phyloP scores from a whole-genome alignment of 2,797 vertebrate species.

The Novumbra hubbsi region DNA sequence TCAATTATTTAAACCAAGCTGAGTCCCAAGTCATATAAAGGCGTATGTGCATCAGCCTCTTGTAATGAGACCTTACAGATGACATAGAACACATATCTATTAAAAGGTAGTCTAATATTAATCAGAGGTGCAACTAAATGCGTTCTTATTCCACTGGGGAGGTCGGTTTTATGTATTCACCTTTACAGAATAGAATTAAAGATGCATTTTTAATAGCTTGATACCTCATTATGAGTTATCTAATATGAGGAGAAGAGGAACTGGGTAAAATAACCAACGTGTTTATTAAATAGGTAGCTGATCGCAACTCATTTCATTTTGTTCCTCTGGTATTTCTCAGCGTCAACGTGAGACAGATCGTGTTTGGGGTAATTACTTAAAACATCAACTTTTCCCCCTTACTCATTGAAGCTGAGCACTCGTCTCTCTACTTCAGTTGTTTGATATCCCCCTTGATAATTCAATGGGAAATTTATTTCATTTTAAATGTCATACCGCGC shows the following conservation, averaged over 20 bases:
- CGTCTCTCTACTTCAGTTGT: conserved; percentile 61
- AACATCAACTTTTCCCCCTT: conserved; percentile 53
- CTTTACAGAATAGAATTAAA: conserved; percentile 40
- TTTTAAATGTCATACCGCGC: conserved; percentile 73
- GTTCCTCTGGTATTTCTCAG: conserved; percentile 17
- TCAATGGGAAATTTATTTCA: conserved; percentile 73
- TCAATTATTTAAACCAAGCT: background rate
- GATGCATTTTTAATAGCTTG: conserved; percentile 45
- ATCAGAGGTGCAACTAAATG: conserved; percentile 46
- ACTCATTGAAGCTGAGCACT: conserved; percentile 61
- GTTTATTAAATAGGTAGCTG: conserved; percentile 37
- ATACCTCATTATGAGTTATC: conserved; percentile 39
- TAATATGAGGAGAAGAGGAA: conserved; percentile 34
- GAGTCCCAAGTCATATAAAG: background rate
- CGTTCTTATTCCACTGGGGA: conserved; percentile 41
- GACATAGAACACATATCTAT: conserved; percentile 13
- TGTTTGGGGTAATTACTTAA: conserved; percentile 63
- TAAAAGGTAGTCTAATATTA: background rate
- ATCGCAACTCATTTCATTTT: conserved; percentile 22
- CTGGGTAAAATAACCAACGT: conserved; percentile 34
- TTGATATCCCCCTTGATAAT: conserved; percentile 74
- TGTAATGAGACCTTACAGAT: conserved; percentile 25
- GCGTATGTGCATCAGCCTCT: background rate
- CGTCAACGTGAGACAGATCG: conserved; percentile 34
- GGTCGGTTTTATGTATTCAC: conserved; percentile 38